Conservation (phyloP, 1,140 invertebrate genomes). For the Euwallacea similis region DNA sequence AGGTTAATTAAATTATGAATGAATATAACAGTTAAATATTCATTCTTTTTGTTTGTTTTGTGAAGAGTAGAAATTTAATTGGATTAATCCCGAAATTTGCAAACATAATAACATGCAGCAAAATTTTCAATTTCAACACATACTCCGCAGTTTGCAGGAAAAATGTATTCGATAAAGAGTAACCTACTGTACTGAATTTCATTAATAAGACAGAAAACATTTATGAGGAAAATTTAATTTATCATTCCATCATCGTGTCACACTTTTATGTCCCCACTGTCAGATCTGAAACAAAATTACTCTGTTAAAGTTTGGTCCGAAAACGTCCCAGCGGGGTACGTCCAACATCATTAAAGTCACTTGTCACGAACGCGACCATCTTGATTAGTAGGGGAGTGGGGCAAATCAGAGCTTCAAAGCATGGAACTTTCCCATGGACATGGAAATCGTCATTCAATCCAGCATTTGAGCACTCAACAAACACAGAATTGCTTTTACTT, state of each 20-base stretch:
- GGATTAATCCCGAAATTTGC: too few relatives aligned
- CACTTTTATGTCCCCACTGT: constrained; percentile 15
- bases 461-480: background rate
- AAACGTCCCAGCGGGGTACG: constrained; percentile 26
- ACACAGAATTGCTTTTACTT: constrained; percentile 6
- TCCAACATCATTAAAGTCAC: constrained; percentile 37
- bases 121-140: too few relatives aligned
- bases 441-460: too few relatives aligned
- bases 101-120: too few relatives aligned
- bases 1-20: too few relatives aligned
- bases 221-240: background rate
- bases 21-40: too few relatives aligned
- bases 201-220: too few relatives aligned
- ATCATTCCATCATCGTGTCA: constrained; percentile 4
- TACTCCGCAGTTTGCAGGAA: too few relatives aligned
- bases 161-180: too few relatives aligned
- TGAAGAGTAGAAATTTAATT: too few relatives aligned
- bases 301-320: constrained; percentile 24
- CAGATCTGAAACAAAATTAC: constrained; percentile 28
- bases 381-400: constrained; percentile 29
- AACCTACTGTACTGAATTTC: too few relatives aligned
- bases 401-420: background rate
- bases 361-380: constrained; percentile 38
- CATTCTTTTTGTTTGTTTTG: too few relatives aligned
- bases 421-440: background rate